Evolutionary conservation across 2,113 vertebrate genomes (phyloP).

Genomic region (Xiphophorus couchianus): DNA sequence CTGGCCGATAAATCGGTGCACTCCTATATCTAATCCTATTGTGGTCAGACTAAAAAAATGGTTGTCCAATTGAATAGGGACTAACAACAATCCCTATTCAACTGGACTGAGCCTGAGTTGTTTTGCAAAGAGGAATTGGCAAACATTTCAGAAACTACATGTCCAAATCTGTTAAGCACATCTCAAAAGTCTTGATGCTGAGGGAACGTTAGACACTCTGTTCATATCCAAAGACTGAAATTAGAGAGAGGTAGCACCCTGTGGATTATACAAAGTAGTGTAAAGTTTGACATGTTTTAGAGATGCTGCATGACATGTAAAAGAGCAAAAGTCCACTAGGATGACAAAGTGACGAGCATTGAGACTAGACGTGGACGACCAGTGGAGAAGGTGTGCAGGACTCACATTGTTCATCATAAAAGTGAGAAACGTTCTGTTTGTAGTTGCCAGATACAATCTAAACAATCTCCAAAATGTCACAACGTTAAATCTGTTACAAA

Average conservation of each 20-base stretch:
- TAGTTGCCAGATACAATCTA: not conserved
- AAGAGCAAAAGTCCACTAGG: not conserved
- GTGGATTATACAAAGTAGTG: not conserved
- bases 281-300: too few species aligned
- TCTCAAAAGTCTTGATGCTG: not conserved
- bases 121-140: not conserved
- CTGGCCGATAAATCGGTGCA: too few species aligned
- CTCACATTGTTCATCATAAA: not conserved
- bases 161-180: not conserved
- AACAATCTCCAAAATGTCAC: constrained; percentile 15
- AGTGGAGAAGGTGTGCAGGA: not conserved
- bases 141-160: not conserved
- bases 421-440: not conserved
- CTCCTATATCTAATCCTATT: too few species aligned
- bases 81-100: not conserved
- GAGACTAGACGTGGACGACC: not conserved
- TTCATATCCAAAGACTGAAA: not conserved
- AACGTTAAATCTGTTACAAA: not conserved
- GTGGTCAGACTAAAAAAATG: not conserved
- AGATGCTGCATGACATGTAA: not conserved
- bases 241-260: not conserved
- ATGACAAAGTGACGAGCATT: not conserved
- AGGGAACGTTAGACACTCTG: not conserved
- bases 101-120: not conserved
- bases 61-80: not conserved